phyloP scores from a whole-genome alignment of 2,888 invertebrate genomes.

The Standfussiana lucernea region DNA sequence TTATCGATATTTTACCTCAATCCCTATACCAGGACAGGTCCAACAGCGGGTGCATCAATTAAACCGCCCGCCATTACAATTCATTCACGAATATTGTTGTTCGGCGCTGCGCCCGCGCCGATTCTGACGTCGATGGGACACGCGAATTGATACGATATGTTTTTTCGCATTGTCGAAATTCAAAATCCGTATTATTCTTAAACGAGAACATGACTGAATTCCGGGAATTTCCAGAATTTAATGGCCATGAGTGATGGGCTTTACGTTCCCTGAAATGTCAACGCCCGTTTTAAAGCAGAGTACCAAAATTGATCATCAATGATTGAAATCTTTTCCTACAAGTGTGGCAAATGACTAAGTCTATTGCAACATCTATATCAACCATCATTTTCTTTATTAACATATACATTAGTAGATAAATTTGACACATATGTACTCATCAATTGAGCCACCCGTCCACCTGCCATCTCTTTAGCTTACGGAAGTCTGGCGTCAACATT shows the following conservation, averaged over 20 bases:
- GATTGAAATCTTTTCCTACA: background rate
- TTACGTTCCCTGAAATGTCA: background rate
- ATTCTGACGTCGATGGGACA: slow-evolving; percentile 79
- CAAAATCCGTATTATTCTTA: slow-evolving; percentile 61
- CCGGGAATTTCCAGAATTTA: background rate
- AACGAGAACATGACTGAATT: slow-evolving; percentile 15
- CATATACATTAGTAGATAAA: background rate
- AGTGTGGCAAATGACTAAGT: background rate
- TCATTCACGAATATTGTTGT: slow-evolving; percentile 88
- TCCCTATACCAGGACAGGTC: slow-evolving; percentile 76
- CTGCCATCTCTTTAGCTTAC: background rate
- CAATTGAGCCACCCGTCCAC: background rate
- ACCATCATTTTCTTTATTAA: background rate
- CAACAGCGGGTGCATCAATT: slow-evolving; percentile 82
- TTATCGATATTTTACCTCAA: slow-evolving; percentile 51
- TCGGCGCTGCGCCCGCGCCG: slow-evolving; percentile 77
- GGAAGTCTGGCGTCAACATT: background rate
- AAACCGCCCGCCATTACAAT: slow-evolving; percentile 85
- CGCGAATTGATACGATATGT: slow-evolving; percentile 74
- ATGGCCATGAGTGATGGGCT: background rate
- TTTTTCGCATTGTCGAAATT: slow-evolving; percentile 57
- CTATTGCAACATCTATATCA: background rate
- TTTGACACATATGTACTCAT: background rate
- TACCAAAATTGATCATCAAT: background rate
- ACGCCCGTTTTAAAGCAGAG: background rate